A percentile compares a stretch with the other conserved stretches of the same genome.
Evolutionary conservation across 2,888 invertebrate species (phyloP).

Genomic region (Dilophus febrilis): DNA sequence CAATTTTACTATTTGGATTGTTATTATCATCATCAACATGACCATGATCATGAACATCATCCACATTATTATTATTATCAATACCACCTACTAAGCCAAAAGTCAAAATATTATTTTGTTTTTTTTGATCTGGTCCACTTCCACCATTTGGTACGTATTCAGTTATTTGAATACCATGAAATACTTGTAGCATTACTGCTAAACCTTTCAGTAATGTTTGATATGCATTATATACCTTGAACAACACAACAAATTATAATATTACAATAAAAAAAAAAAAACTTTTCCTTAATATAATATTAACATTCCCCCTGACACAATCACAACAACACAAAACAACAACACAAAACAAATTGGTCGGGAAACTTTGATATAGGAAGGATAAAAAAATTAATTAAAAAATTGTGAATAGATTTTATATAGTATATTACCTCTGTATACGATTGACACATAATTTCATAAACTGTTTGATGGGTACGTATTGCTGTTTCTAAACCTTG

Average conservation of each 20-base stretch:
- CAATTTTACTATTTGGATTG: not conserved
- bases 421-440: slow-evolving; percentile 61
- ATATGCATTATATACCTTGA: slow-evolving; percentile 50
- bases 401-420: slow-evolving; percentile 1
- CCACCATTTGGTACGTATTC: no score
- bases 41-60: no score
- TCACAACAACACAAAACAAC: not conserved
- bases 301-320: no score
- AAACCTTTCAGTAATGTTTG: slow-evolving; percentile 46
- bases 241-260: not conserved
- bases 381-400: no score
- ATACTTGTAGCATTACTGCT: slow-evolving; percentile 48
- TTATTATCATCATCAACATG: no score
- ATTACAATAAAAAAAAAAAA: not conserved
- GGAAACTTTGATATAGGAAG: not conserved
- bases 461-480: slow-evolving; percentile 82
- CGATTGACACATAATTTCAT: slow-evolving; percentile 93
- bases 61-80: no score
- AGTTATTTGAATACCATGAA: slow-evolving; percentile 35
- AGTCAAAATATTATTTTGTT: no score
- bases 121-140: no score
- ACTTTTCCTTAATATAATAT: not conserved
- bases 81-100: no score
- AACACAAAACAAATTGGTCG: not conserved
- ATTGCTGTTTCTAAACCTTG: slow-evolving; percentile 81